phyloP scores from a whole-genome alignment of 2,888 invertebrate species.

The Drosophila stalkeri region DNA sequence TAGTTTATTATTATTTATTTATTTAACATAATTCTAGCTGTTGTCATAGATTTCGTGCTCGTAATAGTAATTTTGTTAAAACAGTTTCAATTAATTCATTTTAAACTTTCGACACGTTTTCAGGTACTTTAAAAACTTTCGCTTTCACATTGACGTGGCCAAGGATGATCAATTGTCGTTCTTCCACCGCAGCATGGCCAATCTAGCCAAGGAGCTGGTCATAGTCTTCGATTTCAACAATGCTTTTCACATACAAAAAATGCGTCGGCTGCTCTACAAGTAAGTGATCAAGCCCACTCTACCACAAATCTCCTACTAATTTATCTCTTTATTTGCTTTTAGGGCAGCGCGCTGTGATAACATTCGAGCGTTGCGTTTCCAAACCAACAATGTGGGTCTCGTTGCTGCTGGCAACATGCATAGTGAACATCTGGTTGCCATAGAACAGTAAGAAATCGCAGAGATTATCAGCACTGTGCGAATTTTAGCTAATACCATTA shows the following conservation, averaged over 20 bases:
- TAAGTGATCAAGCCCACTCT: conserved; percentile 48
- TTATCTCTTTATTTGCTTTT: neutral
- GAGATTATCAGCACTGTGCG: too few relatives aligned
- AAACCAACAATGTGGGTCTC: conserved; percentile 83
- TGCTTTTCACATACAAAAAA: conserved; percentile 84
- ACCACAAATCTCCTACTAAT: neutral
- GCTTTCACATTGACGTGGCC: conserved; percentile 82
- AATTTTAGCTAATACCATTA: neutral
- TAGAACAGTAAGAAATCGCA: conserved; percentile 81
- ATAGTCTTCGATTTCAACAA: conserved; percentile 84
- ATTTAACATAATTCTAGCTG: neutral
- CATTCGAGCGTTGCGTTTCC: conserved; percentile 83
- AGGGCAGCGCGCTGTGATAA: conserved; percentile 84
- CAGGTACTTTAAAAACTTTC: conserved; percentile 84
- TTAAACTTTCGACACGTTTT: conserved; percentile 43
- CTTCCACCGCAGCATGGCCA: conserved; percentile 82
- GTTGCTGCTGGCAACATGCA: conserved; percentile 81
- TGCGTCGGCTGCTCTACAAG: conserved; percentile 83
- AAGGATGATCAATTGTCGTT: conserved; percentile 84
- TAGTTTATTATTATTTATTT: neutral
- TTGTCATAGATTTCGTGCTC: conserved; percentile 14
- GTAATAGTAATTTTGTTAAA: conserved; percentile 29
- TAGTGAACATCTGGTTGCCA: conserved; percentile 82
- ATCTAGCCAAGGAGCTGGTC: conserved; percentile 82
- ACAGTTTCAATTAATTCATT: conserved; percentile 24